Conservation (phyloP, 92 coral and sea anemone species). For the Epizoanthus rinbou region DNA sequence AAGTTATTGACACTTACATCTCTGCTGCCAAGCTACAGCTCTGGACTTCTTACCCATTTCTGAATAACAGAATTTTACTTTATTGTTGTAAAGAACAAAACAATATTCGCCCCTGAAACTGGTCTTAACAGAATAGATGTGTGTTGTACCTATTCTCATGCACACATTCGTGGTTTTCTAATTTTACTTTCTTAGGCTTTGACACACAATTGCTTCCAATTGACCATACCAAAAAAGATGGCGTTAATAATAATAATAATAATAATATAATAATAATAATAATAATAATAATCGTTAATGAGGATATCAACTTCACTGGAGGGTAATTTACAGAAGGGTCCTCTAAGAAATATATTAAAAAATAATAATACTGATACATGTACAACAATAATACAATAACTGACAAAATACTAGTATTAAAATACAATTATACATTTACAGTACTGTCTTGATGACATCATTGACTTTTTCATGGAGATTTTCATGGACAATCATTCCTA, state of each 20-base stretch:
- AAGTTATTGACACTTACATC: background rate
- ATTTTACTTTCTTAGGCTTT: constrained; percentile 40
- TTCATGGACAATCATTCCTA: constrained; percentile 48
- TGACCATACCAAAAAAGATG: too few relatives aligned
- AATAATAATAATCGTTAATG: too few relatives aligned
- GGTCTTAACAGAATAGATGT: constrained; percentile 44
- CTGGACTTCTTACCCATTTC: constrained; percentile 32
- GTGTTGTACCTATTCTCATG: background rate
- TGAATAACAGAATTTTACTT: constrained; percentile 40
- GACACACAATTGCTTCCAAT: constrained; percentile 50
- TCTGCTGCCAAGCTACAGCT: background rate
- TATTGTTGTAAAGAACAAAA: constrained; percentile 23
- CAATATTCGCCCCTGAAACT: constrained; percentile 54
- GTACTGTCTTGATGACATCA: constrained; percentile 41
- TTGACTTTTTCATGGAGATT: constrained; percentile 50
- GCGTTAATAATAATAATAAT: too few relatives aligned
- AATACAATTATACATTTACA: too few relatives aligned
- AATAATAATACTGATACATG: too few relatives aligned
- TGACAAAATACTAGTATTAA: too few relatives aligned
- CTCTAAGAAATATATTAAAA: too few relatives aligned
- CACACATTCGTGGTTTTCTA: constrained; percentile 37
- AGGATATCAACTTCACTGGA: too few relatives aligned
- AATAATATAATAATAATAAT: too few relatives aligned
- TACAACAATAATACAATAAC: too few relatives aligned
- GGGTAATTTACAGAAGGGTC: too few relatives aligned